Percentiles rank a stretch among this genome's conserved stretches.
phyloP scores from a whole-genome alignment of 1,140 invertebrate genomes.

The Drosophila serrata region DNA sequence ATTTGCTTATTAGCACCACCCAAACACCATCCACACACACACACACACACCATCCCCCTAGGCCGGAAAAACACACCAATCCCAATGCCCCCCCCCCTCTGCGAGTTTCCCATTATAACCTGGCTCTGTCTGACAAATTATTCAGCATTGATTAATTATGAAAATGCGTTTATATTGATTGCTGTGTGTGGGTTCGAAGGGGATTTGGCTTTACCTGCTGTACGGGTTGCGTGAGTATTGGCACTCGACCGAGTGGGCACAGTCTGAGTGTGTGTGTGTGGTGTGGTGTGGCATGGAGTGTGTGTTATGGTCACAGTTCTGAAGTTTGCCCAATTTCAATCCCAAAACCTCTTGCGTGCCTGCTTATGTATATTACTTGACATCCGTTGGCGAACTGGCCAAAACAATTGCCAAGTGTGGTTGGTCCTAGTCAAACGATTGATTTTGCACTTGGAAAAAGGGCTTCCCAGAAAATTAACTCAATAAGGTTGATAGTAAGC shows the following conservation, averaged over 20 bases:
- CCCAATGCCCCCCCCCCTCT: neutral
- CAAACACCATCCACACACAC: slow-evolving; percentile 17
- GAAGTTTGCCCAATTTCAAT: slow-evolving; percentile 57
- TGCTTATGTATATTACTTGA: slow-evolving; percentile 70
- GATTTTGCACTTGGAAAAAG: slow-evolving; percentile 11
- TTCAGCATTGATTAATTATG: slow-evolving; percentile 83
- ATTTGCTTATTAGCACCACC: slow-evolving; percentile 69
- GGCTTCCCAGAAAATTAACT: neutral
- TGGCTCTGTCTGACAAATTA: slow-evolving; percentile 65
- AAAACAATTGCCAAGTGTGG: slow-evolving; percentile 57
- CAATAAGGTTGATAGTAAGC: neutral
- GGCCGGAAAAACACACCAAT: neutral
- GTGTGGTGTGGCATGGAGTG: neutral
- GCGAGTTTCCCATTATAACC: slow-evolving; percentile 35
- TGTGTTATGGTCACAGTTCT: slow-evolving; percentile 36
- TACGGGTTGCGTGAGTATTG: slow-evolving; percentile 12
- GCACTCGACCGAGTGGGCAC: neutral
- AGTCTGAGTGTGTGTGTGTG: neutral
- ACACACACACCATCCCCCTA: neutral
- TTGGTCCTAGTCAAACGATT: slow-evolving; percentile 19
- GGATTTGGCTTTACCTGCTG: slow-evolving; percentile 18
- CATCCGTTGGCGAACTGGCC: slow-evolving; percentile 20
- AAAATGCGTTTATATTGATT: slow-evolving; percentile 83
- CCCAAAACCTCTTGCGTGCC: slow-evolving; percentile 56
- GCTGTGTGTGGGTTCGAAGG: slow-evolving; percentile 24